Conservation (phyloP, 1,140 invertebrate genomes). For the Penaeus vannamei region DNA sequence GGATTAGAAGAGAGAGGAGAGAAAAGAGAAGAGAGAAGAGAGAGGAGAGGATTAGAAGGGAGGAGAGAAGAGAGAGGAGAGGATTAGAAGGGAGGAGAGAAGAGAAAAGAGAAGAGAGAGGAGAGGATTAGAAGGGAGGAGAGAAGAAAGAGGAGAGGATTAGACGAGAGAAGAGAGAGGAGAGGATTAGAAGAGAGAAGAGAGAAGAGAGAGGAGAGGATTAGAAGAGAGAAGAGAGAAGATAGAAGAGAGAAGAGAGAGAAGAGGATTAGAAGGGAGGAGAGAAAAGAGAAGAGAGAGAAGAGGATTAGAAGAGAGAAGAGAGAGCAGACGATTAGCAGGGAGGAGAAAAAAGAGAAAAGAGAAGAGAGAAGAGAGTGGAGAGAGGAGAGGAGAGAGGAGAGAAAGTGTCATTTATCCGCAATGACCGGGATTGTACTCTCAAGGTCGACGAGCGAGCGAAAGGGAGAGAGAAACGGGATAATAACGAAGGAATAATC, state of each 20-base stretch:
- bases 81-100: too few species aligned
- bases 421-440: too few species aligned
- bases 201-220: neutral
- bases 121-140: neutral
- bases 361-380: neutral
- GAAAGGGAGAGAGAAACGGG: too few species aligned
- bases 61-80: too few species aligned
- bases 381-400: too few species aligned
- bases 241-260: neutral
- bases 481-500: too few species aligned
- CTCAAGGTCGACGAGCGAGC: too few species aligned
- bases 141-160: neutral
- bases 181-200: too few species aligned
- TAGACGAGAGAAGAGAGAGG: neutral
- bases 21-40: too few species aligned
- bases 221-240: neutral
- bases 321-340: neutral
- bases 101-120: too few species aligned
- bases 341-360: neutral
- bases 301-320: neutral
- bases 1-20: neutral
- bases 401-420: conserved; percentile 4
- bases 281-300: too few species aligned
- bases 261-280: neutral
- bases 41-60: neutral